These are phyloP conservation scores for Lepidotrigona ventralis DNA, from an alignment of 1,140 invertebrate species.

Conservation along the genomic window DNA sequence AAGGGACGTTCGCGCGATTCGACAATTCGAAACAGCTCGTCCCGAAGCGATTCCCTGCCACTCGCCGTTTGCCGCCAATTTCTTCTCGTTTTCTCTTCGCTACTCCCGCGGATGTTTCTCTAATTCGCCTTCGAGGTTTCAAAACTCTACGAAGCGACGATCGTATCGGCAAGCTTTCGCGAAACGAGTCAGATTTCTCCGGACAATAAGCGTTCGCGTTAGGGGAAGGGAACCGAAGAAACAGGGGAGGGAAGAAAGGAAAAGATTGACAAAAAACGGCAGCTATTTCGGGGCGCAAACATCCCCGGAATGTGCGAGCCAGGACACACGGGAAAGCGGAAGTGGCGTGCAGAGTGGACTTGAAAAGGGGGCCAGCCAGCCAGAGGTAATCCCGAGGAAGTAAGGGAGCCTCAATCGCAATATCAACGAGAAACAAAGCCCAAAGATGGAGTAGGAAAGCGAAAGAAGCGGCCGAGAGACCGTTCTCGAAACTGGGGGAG, in stretches of 20 bases:
- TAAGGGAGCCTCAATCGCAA: slow-evolving; percentile 39
- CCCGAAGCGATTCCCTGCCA: not conserved
- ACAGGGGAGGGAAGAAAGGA: not conserved
- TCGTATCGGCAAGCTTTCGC: too few species aligned
- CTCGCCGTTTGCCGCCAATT: too few species aligned
- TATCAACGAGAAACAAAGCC: slow-evolving; percentile 68
- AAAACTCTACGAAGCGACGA: too few species aligned
- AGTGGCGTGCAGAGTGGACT: slow-evolving; percentile 38
- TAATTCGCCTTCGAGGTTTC: too few species aligned
- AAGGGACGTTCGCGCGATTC: too few species aligned
- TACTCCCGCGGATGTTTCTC: too few species aligned
- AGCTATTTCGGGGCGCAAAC: slow-evolving; percentile 48
- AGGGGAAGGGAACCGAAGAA: not conserved
- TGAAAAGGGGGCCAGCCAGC: slow-evolving; percentile 33
- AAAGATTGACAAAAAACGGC: slow-evolving; percentile 41
- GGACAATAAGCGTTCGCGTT: not conserved
- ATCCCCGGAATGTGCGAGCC: slow-evolving; percentile 29
- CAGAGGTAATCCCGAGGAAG: slow-evolving; percentile 44
- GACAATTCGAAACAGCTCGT: not conserved
- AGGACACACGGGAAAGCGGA: slow-evolving; percentile 29
- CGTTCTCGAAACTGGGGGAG: not conserved
- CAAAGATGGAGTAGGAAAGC: not conserved
- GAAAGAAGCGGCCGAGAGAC: not conserved
- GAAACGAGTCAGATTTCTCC: slow-evolving; percentile 21
- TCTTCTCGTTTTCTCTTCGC: too few species aligned